Evolutionary conservation across 2,797 vertebrate species (phyloP), one percentile per base, ranked within the genome.

Genomic region (Pangasius sanitwongsei): DNA sequence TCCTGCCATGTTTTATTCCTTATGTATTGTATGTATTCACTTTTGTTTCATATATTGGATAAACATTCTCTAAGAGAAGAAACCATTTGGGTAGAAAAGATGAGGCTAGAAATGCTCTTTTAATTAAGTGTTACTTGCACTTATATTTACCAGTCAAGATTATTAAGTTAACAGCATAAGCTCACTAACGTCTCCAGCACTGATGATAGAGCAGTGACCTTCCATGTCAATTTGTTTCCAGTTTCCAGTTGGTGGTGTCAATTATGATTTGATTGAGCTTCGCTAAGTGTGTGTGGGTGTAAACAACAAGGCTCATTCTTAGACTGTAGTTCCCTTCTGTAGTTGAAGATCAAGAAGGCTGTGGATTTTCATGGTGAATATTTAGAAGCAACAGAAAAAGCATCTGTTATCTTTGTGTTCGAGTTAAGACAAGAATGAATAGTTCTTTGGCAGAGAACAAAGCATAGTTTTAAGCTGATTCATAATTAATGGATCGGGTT

Each of bases 251-350:
- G 44, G 74, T 92, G 89, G 92, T 91, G 88, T 89, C 89, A 89
- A 75, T 91, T 93, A 82, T 92, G 91, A 83, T 91, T 92, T 90
- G 93, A 93, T 87, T 92, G 93, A 83, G 88, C 72, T 87, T 80
- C 87, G 82, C 86, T 87, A 57, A 65, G 63, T 83, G 50, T 70
- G 75, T 13, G 87, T 89, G 87, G 67, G 87, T 44, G 84, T 61
- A 75, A 83, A 77, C 44, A 74, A 25, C 15, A 53, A 53, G 34
- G 50, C 50, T 83, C 50, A 55, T 89, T 85, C 50, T 89, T 55
- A 87, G 77, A 87, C 23, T 28, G n/a, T 37, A 55, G 87, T 81
- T 90, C 61, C 74, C 84, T 41, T 88, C 23, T 72, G 87, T 78
- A 85, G 77, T 86, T 69, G 69, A 31, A 85, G 75, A 77, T 84